Evolutionary conservation across 1,140 invertebrate genomes (phyloP), one percentile per base, ranked within the genome.

Genomic region (Parasteatoda tepidariorum): DNA sequence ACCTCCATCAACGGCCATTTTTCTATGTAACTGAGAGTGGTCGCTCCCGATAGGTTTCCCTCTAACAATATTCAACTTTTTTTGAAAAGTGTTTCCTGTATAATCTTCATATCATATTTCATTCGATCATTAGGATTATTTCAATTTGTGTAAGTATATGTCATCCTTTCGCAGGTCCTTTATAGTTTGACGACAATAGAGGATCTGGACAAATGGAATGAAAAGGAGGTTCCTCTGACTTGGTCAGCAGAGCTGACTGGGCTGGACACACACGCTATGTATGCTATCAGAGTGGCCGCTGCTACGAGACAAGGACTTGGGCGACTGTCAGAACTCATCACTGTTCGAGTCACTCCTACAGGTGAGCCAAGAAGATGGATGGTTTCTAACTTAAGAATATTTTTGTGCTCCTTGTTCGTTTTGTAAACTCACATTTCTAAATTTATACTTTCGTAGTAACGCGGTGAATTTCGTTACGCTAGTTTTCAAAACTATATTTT

Each of bases 181-280:
- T 97, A 97, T 87, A 96, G 95, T 2, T 96, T 95, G 92, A 96
- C 95, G 0, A 94, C 96, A 0, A 95, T 96, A 0, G 96, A 96
- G 87, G 96, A 98, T 90, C 90, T 97, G 66, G 96, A 97, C 87
- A 93, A 94, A 86, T 97, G 96, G 96, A 93, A 94, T 85, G 93
- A 94, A 28, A 95, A 95, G 88, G 92, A 91, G 6, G 94, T 97
- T 18, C 93, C 94, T 11, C 89, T 97, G 2, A 97, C 96, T 0
- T 94, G 95, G 87, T 97, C 95, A 0, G 95, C 95, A 1, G 96
- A 98, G 87, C 90, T 99, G 34, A 93, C 94, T 1, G 96, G 95
- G 88, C 90, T 99, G 31, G 96, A 98, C 87, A 94, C 95, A 85
- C 95, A 95, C 88, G 94, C 95, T 2, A 93, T 96, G 85, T 99